Conservation (phyloP, 64 coral and sea anemone genomes). For the Cladopsammia gracilis region DNA sequence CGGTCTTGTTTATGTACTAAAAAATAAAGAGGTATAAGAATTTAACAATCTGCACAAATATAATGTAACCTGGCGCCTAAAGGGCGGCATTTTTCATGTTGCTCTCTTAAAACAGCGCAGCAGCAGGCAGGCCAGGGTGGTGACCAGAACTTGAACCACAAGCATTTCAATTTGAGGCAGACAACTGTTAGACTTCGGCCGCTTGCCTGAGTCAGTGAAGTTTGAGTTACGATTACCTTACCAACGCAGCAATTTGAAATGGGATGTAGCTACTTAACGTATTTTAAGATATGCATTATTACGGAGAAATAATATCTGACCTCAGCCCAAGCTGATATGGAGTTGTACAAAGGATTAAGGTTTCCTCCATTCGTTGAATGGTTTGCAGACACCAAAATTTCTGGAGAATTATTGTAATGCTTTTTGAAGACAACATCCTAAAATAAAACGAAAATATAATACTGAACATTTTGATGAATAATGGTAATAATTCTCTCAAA, state of each 20-base stretch:
- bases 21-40: background rate
- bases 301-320: background rate
- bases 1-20: conserved; percentile 40
- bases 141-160: no score
- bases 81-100: no score
- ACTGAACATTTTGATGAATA: background rate
- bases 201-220: no score
- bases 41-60: no score
- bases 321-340: conserved; percentile 66
- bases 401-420: conserved; percentile 64
- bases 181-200: no score
- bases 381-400: conserved; percentile 55
- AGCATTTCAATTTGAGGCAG: no score
- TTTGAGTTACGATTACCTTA: no score
- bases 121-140: no score
- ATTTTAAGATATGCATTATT: background rate
- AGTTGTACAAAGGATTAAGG: conserved; percentile 53
- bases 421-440: conserved; percentile 52
- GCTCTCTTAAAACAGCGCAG: no score
- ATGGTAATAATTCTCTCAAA: no score
- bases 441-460: background rate
- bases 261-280: background rate
- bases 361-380: conserved; percentile 64
- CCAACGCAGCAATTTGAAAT: no score
- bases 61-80: background rate